Evolutionary conservation across 2,113 vertebrate genomes (phyloP).

Genomic region (Oryzias woworae): DNA sequence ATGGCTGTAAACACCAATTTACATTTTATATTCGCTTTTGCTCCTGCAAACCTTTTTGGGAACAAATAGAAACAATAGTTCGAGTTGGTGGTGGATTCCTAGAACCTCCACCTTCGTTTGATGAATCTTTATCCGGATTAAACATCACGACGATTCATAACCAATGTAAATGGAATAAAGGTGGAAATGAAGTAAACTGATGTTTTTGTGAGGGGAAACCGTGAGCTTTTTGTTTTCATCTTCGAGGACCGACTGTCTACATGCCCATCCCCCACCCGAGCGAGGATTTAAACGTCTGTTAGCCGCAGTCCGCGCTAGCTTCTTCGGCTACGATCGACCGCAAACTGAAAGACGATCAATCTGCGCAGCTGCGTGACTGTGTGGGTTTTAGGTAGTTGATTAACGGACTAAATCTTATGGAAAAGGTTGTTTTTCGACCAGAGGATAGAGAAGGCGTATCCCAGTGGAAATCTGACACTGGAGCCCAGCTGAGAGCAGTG

Average conservation of each 20-base stretch:
- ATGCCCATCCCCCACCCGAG: constrained; percentile 60
- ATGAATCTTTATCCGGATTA: too few relatives aligned
- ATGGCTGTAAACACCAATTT: too few relatives aligned
- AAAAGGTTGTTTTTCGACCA: constrained; percentile 33
- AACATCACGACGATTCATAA: too few relatives aligned
- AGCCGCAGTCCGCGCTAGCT: constrained; percentile 10
- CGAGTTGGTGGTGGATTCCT: too few relatives aligned
- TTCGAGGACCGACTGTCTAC: background rate
- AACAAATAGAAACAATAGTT: too few relatives aligned
- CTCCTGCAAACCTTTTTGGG: too few relatives aligned
- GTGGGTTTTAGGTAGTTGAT: constrained; percentile 6
- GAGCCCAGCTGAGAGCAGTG: constrained; percentile 67
- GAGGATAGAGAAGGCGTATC: constrained; percentile 56
- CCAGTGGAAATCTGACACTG: constrained; percentile 68
- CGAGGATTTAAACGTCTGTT: constrained; percentile 49
- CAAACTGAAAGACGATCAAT: fast-evolving
- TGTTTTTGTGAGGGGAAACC: background rate
- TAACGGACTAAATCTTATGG: background rate
- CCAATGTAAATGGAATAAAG: too few relatives aligned
- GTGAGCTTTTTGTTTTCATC: background rate
- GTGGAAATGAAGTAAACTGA: background rate
- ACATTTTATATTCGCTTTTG: too few relatives aligned
- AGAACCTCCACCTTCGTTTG: too few relatives aligned
- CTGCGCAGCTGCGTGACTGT: fast-evolving
- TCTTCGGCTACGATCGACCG: background rate